Conservation (phyloP, 1,140 invertebrate genomes). For the Aphelenchoides besseyi region DNA sequence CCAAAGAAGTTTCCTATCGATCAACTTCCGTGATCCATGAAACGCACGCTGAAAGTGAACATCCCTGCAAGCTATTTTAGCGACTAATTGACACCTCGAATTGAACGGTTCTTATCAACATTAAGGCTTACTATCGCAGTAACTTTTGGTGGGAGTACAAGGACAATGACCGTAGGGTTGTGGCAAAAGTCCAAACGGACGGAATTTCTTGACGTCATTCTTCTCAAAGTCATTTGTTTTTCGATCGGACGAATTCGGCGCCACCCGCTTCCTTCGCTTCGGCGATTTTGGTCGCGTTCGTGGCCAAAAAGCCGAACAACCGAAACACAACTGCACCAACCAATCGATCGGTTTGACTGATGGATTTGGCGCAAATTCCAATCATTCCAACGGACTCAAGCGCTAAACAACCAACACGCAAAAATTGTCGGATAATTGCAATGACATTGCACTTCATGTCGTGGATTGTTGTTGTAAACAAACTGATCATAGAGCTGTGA, state of each 20-base stretch:
- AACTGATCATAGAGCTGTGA: background rate
- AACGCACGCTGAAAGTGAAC: background rate
- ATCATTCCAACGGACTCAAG: background rate
- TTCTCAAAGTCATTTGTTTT: background rate
- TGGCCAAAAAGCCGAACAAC: background rate
- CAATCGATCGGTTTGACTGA: background rate
- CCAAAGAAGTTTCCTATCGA: background rate
- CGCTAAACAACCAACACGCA: background rate
- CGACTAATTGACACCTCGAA: too few species aligned
- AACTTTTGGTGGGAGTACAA: background rate
- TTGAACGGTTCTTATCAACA: too few species aligned
- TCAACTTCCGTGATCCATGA: background rate
- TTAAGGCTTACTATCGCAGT: too few species aligned
- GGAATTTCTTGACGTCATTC: slow-evolving; percentile 3
- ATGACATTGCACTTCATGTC: background rate
- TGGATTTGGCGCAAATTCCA: background rate
- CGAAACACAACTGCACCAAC: too few species aligned
- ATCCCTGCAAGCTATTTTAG: too few species aligned
- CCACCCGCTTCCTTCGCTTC: background rate
- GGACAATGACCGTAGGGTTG: background rate
- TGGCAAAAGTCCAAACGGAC: background rate
- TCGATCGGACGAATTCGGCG: too few species aligned
- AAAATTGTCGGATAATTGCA: background rate
- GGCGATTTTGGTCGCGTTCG: background rate
- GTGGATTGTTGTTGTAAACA: background rate